These are phyloP conservation scores for Moxostoma hubbsi DNA, from an alignment of 2,797 vertebrate species.

Conservation along the genomic window DNA sequence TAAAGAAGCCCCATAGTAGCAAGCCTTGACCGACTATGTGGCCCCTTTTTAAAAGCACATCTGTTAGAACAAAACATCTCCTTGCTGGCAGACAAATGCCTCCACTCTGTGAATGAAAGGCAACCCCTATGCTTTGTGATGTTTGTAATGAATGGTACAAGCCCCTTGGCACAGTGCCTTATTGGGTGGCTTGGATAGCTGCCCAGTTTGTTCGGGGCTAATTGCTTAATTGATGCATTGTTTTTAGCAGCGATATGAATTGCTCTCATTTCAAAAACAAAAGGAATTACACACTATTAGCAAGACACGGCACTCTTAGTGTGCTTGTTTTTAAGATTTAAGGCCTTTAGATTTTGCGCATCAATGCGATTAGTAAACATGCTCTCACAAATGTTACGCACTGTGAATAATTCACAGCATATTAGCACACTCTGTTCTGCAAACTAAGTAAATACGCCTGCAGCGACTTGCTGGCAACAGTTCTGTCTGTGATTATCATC, in stretches of 20 bases:
- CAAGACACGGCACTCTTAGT: constrained; percentile 75
- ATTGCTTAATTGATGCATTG: constrained; percentile 89
- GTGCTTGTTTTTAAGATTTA: constrained; percentile 79
- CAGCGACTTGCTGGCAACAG: constrained; percentile 32
- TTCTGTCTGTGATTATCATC: constrained; percentile 26
- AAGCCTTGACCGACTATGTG: constrained; percentile 80
- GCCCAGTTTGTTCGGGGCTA: constrained; percentile 85
- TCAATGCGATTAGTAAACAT: constrained; percentile 60
- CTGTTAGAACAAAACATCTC: constrained; percentile 79
- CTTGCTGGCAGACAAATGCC: constrained; percentile 80
- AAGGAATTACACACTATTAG: constrained; percentile 84
- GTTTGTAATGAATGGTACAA: constrained; percentile 83
- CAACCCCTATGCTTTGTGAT: constrained; percentile 75
- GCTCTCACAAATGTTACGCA: constrained; percentile 28
- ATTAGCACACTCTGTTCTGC: constrained; percentile 25
- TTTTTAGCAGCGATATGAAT: constrained; percentile 83
- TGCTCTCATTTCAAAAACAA: constrained; percentile 72
- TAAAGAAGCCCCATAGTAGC: constrained; percentile 60
- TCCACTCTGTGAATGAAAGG: constrained; percentile 80
- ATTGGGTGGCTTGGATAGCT: constrained; percentile 80
- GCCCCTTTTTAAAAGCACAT: constrained; percentile 79
- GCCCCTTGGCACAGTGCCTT: constrained; percentile 84
- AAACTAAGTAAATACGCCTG: constrained; percentile 44
- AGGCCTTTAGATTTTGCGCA: constrained; percentile 65
- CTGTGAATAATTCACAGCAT: constrained; percentile 34